These are phyloP conservation scores for Takifugu flavidus DNA, from an alignment of 2,113 vertebrate species.

Conservation along the genomic window DNA sequence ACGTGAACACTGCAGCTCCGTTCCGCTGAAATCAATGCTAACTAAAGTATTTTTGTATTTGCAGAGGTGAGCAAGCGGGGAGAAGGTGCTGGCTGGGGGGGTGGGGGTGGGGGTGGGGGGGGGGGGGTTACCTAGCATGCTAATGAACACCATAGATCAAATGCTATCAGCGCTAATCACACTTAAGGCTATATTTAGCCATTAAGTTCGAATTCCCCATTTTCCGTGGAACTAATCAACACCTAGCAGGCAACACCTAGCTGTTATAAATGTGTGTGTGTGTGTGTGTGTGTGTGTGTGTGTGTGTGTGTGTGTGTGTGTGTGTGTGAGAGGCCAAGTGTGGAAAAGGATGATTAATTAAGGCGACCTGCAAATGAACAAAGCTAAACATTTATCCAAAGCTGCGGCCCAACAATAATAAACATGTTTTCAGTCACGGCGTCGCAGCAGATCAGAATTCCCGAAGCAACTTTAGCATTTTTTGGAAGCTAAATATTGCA, in stretches of 20 bases:
- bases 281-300: background rate
- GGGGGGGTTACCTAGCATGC: constrained; percentile 17
- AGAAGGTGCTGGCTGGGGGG: background rate
- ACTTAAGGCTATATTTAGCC: constrained; percentile 61
- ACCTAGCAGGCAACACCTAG: constrained; percentile 17
- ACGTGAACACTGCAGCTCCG: no score
- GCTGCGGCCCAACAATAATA: no score
- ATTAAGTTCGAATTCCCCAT: constrained; percentile 49
- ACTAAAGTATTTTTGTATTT: background rate
- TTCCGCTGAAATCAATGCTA: constrained; percentile 1
- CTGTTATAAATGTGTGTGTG: constrained; percentile 5
- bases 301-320: background rate
- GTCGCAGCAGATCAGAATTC: no score
- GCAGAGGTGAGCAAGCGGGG: background rate
- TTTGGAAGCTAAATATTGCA: no score
- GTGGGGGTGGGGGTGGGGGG: background rate
- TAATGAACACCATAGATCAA: constrained; percentile 67
- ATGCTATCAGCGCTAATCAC: constrained; percentile 57
- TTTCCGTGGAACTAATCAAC: constrained; percentile 60
- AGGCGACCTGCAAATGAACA: no score
- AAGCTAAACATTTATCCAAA: no score
- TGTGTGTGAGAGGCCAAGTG: background rate
- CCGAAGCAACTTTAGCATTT: no score
- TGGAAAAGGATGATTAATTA: background rate
- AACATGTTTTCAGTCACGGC: no score